Evolutionary conservation across 2,888 invertebrate species (phyloP).

Genomic region (Mesochorus sp.): DNA sequence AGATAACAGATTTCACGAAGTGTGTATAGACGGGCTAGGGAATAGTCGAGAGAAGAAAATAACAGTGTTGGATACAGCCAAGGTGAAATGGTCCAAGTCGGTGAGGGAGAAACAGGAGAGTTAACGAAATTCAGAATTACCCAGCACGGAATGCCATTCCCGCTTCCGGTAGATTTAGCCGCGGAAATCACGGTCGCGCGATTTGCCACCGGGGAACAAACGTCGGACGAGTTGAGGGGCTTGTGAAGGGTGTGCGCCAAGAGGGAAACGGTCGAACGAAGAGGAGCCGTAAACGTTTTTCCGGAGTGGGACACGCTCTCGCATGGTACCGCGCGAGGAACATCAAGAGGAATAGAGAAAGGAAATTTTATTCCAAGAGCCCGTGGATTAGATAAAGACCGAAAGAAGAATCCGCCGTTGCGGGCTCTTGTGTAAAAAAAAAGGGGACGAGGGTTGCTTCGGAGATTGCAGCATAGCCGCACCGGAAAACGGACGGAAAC

Average conservation of each 20-base stretch:
- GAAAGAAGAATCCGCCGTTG: slow-evolving; percentile 29
- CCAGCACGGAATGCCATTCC: slow-evolving; percentile 52
- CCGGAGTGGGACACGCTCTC: slow-evolving; percentile 23
- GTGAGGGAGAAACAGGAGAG: slow-evolving; percentile 11
- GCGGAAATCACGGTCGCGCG: slow-evolving; percentile 61
- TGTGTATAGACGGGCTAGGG: neutral
- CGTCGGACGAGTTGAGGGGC: neutral
- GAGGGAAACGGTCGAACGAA: slow-evolving; percentile 31
- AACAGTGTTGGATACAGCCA: slow-evolving; percentile 8
- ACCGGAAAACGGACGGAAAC: slow-evolving; percentile 27
- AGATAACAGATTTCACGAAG: neutral
- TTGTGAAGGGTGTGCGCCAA: neutral
- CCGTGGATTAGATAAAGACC: neutral
- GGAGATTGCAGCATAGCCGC: slow-evolving; percentile 20
- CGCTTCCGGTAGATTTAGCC: slow-evolving; percentile 63
- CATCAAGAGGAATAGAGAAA: neutral
- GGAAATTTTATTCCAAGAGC: slow-evolving; percentile 27
- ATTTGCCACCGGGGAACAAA: slow-evolving; percentile 51
- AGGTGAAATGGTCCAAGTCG: slow-evolving; percentile 7
- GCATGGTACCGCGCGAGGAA: slow-evolving; percentile 11
- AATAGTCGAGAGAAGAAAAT: slow-evolving; percentile 27
- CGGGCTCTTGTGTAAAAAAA: slow-evolving; percentile 4
- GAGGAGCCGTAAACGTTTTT: slow-evolving; percentile 55
- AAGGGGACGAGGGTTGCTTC: neutral
- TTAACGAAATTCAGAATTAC: slow-evolving; percentile 63